Evolutionary conservation across 2,113 vertebrate species (phyloP).

Genomic region (Papio anubis): DNA sequence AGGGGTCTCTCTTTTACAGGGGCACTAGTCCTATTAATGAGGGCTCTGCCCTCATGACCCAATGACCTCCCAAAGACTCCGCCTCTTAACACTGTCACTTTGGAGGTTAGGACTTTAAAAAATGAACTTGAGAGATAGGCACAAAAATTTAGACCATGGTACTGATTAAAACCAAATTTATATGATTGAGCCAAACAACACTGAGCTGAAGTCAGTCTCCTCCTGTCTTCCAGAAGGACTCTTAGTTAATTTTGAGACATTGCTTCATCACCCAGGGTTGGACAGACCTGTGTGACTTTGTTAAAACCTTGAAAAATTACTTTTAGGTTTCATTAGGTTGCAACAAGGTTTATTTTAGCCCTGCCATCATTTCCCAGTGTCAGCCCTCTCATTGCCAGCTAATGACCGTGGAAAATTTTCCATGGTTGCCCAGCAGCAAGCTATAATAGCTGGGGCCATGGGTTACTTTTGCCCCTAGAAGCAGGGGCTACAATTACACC

Average conservation of each 20-base stretch:
- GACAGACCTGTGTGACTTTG: neutral
- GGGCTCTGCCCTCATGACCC: neutral
- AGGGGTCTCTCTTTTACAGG: neutral
- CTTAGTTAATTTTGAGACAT: neutral
- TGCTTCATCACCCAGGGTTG: neutral
- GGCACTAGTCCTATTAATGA: neutral
- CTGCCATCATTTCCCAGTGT: neutral
- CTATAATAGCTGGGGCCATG: neutral
- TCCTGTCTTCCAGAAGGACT: neutral
- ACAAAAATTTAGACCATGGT: neutral
- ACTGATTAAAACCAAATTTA: neutral
- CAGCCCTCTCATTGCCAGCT: neutral
- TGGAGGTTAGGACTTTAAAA: neutral
- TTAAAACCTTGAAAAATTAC: neutral
- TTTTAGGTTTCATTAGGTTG: neutral
- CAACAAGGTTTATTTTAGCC: neutral
- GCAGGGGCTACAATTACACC: neutral
- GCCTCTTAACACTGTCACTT: neutral
- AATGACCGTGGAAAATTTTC: neutral
- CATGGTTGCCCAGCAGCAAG: neutral
- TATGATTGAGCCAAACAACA: neutral
- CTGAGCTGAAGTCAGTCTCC: neutral
- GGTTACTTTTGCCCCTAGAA: neutral
- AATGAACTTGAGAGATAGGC: neutral
- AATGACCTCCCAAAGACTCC: neutral